phyloP scores from a whole-genome alignment of 2,113 vertebrate genomes.

The Dasyprocta punctata region DNA sequence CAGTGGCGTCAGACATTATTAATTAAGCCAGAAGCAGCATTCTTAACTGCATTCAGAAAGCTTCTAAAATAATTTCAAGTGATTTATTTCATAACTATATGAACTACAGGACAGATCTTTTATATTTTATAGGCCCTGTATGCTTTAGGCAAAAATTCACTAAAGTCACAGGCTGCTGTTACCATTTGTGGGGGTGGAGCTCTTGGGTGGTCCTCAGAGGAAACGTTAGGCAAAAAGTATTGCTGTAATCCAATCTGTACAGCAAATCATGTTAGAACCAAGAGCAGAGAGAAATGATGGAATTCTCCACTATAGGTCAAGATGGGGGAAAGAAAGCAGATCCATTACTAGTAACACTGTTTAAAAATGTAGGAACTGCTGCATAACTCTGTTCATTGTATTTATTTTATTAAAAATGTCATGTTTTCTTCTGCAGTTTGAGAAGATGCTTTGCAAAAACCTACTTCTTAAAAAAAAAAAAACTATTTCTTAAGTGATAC shows the following conservation, averaged over 20 bases:
- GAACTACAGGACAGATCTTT: conserved; percentile 23
- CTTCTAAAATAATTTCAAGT: conserved; percentile 57
- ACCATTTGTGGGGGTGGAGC: conserved; percentile 21
- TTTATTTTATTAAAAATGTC: background rate
- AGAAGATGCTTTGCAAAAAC: background rate
- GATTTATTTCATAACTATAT: conserved; percentile 45
- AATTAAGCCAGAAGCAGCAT: conserved; percentile 22
- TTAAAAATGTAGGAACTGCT: background rate
- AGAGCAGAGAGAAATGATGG: background rate
- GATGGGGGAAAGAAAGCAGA: background rate
- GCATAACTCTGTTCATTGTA: background rate
- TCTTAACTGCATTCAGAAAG: conserved; percentile 4
- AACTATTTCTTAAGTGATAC: background rate
- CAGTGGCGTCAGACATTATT: background rate
- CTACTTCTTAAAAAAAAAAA: background rate
- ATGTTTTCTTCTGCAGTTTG: background rate
- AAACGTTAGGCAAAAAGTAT: conserved; percentile 52
- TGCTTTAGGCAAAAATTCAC: conserved; percentile 56
- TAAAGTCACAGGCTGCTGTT: conserved; percentile 18
- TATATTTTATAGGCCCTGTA: conserved; percentile 48
- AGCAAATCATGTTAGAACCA: conserved; percentile 35
- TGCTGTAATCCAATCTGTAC: conserved; percentile 60
- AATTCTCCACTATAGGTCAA: conserved; percentile 21
- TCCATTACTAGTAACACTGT: background rate
- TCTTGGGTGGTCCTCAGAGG: conserved; percentile 70